A percentile compares a stretch with the other conserved stretches of the same genome.
phyloP scores from a whole-genome alignment of 2,113 vertebrate genomes.

The Ictalurus punctatus region DNA sequence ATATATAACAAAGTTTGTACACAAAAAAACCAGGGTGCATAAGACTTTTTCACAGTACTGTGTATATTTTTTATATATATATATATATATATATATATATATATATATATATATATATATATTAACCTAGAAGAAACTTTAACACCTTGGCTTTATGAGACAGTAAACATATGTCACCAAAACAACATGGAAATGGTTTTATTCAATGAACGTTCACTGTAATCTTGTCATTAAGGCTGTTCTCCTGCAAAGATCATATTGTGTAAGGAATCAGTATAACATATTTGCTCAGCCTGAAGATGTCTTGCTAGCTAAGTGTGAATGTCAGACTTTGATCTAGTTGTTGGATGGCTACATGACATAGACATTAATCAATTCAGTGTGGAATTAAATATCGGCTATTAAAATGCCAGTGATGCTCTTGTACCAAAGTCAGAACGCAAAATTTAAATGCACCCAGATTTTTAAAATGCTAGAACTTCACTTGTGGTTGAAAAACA shows the following conservation, averaged over 20 bases:
- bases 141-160: not conserved
- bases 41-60: too few species aligned
- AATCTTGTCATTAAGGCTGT: not conserved
- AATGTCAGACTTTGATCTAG: not conserved
- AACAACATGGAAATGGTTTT: not conserved
- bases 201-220: not conserved
- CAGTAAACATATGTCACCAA: not conserved
- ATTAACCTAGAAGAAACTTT: not conserved
- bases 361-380: not conserved
- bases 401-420: not conserved
- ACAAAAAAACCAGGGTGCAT: too few species aligned
- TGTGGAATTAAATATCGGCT: not conserved
- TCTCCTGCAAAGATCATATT: not conserved
- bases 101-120: not conserved
- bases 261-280: not conserved
- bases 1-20: too few species aligned
- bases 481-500: not conserved
- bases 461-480: not conserved
- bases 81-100: too few species aligned
- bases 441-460: not conserved
- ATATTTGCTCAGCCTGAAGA: not conserved
- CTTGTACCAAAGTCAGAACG: not conserved
- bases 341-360: not conserved
- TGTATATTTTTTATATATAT: too few species aligned
- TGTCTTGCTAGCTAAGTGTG: not conserved